These are phyloP conservation scores for Drosophila quinaria DNA, from an alignment of 2,888 invertebrate genomes.

Conservation along the genomic window DNA sequence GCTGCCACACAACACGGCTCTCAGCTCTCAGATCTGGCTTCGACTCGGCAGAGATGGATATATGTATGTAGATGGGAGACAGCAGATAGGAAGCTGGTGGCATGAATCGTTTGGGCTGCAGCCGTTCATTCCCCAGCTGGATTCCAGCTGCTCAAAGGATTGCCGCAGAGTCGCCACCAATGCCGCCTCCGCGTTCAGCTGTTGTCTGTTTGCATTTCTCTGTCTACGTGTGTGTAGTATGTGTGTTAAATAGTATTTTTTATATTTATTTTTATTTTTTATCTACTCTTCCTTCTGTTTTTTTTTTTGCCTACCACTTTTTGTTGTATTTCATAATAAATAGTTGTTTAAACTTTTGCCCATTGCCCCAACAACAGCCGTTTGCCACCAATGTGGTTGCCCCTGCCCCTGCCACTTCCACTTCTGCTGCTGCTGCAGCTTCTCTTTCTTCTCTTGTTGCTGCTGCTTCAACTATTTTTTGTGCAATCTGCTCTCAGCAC, in stretches of 20 bases:
- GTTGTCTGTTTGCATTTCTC: slow-evolving; percentile 62
- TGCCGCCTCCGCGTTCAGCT: slow-evolving; percentile 70
- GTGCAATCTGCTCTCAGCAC: slow-evolving; percentile 66
- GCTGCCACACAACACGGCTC: slow-evolving; percentile 25
- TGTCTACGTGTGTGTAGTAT: slow-evolving; percentile 12
- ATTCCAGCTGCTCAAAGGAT: slow-evolving; percentile 68
- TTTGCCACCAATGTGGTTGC: slow-evolving; percentile 81
- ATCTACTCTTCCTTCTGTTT: background rate
- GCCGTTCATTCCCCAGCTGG: slow-evolving; percentile 55
- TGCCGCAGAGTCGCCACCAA: slow-evolving; percentile 61
- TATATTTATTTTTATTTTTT: slow-evolving; percentile 1
- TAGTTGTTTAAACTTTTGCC: slow-evolving; percentile 80
- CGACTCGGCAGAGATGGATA: slow-evolving; percentile 14
- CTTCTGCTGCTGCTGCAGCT: slow-evolving; percentile 14
- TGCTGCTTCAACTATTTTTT: slow-evolving; percentile 68
- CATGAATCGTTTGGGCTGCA: slow-evolving; percentile 38
- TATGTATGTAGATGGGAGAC: slow-evolving; percentile 33
- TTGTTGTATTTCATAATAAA: slow-evolving; percentile 78
- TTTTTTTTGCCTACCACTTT: slow-evolving; percentile 53
- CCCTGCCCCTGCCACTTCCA: slow-evolving; percentile 14
- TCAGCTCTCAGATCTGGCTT: slow-evolving; percentile 11
- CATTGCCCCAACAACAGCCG: slow-evolving; percentile 58
- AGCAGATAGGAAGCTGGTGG: slow-evolving; percentile 23
- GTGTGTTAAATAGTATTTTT: slow-evolving; percentile 66
- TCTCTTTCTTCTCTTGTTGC: slow-evolving; percentile 1